Base-by-base conservation (phyloP, 1,140 invertebrate species). In the Pentalonia nigronervosa region DNA sequence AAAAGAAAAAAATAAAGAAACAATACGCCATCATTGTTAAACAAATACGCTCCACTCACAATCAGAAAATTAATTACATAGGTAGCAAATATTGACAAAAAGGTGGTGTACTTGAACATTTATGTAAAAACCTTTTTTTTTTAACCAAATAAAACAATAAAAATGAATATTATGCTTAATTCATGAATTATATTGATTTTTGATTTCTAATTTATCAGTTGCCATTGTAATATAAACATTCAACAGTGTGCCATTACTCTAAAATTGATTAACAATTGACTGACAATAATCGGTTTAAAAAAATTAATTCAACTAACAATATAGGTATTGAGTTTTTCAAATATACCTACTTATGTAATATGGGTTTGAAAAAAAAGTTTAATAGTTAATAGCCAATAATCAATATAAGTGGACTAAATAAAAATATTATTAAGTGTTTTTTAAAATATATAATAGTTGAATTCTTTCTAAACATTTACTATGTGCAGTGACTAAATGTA, bases 41-140 rank as follows among this genome's bases (percentile, higher is more conserved):
- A 76, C 60, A 76, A 76, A 76, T 76, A 76, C 14, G 30, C 14
- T 76, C 60, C 17, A 34, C 4, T 76, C n/a, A 34, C 60, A n/a
- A 76, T 76, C 60, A n/a, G 30, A 76, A 76, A 76, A 76, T 76
- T n/a, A 76, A 76, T 76, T 76, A 76, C 60, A n/a, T 76, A n/a
- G n/a, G n/a, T n/a, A 17, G 60, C 6, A 76, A 76, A 76, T 34
- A 76, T n/a, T n/a, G 60, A 76, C 60, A n/a, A 76, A 17, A n/a
- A 76, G n/a, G 14, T 76, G 60, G 60, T 76, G 30, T 76, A 9
- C 30, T 30, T 67, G 41, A n/a, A 14, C 14, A 76, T 67, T n/a
- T 67, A n/a, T 67, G 30, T 3, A n/a, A 67, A 41, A 67, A 67
- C 9, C 60, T 67, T 67, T 67, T 11, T 4, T 67, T 67, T 30